phyloP scores from a whole-genome alignment of 2,797 vertebrate genomes.

The Chelon labrosus region DNA sequence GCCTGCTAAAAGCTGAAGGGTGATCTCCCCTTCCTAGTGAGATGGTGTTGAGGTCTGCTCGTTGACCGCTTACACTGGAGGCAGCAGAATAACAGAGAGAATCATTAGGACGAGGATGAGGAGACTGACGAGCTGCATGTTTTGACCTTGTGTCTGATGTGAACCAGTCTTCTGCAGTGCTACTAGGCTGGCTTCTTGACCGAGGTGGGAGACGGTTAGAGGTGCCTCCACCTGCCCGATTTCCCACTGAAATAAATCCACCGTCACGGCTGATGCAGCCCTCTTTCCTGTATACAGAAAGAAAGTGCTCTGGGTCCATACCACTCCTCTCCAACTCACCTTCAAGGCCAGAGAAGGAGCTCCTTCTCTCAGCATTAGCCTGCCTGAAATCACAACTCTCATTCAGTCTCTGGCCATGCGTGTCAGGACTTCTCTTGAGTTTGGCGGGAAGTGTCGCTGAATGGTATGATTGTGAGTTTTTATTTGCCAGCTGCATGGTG shows the following conservation, averaged over 20 bases:
- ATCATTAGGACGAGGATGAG: constrained; percentile 82
- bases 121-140: constrained; percentile 81
- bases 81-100: constrained; percentile 93
- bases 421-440: constrained; percentile 81
- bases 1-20: constrained; percentile 91
- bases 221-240: constrained; percentile 50
- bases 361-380: constrained; percentile 73
- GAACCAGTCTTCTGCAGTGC: constrained; percentile 78
- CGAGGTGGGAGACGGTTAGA: constrained; percentile 62
- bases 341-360: constrained; percentile 81
- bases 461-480: constrained; percentile 69
- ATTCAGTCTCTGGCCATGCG: constrained; percentile 73
- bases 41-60: constrained; percentile 90
- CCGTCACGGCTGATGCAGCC: constrained; percentile 51
- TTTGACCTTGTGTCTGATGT: constrained; percentile 75
- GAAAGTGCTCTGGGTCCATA: constrained; percentile 70
- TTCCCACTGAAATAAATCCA: constrained; percentile 39
- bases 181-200: constrained; percentile 76
- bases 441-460: constrained; percentile 86
- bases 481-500: constrained; percentile 61
- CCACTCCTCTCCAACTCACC: constrained; percentile 75
- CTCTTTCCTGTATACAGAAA: constrained; percentile 67
- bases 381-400: constrained; percentile 72
- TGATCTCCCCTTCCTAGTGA: constrained; percentile 90
- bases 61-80: constrained; percentile 89